Evolutionary conservation across 1,140 invertebrate species (phyloP).

Genomic region (Steinernema khuongi): DNA sequence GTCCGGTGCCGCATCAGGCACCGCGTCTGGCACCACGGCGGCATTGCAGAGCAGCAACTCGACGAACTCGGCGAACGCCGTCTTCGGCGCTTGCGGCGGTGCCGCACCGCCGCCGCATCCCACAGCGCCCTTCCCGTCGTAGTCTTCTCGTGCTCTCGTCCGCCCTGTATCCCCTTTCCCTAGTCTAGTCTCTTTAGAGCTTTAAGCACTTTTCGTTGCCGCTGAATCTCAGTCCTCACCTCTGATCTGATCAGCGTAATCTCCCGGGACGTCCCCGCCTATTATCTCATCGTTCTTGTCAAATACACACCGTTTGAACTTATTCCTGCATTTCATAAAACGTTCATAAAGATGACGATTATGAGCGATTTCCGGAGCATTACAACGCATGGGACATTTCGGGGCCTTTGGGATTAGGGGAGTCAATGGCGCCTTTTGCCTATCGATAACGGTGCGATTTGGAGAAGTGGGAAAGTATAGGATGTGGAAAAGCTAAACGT

Average conservation of each 20-base stretch:
- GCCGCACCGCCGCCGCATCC: background rate
- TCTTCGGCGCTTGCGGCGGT: background rate
- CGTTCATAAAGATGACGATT: too few species aligned
- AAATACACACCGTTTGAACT: background rate
- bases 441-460: too few species aligned
- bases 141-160: background rate
- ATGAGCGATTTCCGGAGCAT: too few species aligned
- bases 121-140: background rate
- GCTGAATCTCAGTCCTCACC: background rate
- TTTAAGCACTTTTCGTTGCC: background rate
- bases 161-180: background rate
- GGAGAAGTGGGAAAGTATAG: too few species aligned
- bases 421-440: too few species aligned
- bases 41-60: too few species aligned
- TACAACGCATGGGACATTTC: too few species aligned
- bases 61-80: background rate
- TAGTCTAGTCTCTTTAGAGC: conserved; percentile 7
- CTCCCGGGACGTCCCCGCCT: background rate
- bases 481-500: background rate
- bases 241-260: conserved; percentile 2
- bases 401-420: too few species aligned
- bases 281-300: background rate
- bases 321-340: too few species aligned
- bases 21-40: too few species aligned
- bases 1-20: background rate